Conservation (phyloP, 2,888 invertebrate genomes). For the Macrophya annulata region DNA sequence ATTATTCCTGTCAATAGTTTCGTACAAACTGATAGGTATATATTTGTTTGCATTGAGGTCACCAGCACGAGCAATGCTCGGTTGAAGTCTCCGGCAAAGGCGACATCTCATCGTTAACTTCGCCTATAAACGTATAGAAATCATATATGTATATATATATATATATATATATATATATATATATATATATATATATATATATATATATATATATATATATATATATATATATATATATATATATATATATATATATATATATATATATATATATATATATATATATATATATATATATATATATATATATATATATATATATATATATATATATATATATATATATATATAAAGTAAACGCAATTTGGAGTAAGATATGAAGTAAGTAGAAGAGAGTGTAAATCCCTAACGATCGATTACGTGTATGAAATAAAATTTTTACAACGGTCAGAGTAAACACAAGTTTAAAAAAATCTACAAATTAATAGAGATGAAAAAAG, state of each 20-base stretch:
- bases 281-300: no score
- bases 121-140: neutral
- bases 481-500: neutral
- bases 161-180: no score
- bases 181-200: no score
- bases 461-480: neutral
- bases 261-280: no score
- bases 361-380: neutral
- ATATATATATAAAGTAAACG: no score
- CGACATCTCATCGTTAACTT: neutral
- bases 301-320: no score
- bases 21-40: conserved; percentile 11
- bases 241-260: no score
- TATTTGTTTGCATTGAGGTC: conserved; percentile 36
- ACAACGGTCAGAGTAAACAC: neutral
- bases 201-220: no score
- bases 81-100: conserved; percentile 44
- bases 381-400: neutral
- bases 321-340: no score
- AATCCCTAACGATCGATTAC: neutral
- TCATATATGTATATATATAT: no score
- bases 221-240: no score
- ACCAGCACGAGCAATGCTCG: conserved; percentile 15
- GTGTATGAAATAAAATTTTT: neutral
- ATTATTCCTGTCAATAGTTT: conserved; percentile 43